Evolutionary conservation across 92 coral and sea anemone genomes (phyloP).

Genomic region (Hydrozoanthus gracilis): DNA sequence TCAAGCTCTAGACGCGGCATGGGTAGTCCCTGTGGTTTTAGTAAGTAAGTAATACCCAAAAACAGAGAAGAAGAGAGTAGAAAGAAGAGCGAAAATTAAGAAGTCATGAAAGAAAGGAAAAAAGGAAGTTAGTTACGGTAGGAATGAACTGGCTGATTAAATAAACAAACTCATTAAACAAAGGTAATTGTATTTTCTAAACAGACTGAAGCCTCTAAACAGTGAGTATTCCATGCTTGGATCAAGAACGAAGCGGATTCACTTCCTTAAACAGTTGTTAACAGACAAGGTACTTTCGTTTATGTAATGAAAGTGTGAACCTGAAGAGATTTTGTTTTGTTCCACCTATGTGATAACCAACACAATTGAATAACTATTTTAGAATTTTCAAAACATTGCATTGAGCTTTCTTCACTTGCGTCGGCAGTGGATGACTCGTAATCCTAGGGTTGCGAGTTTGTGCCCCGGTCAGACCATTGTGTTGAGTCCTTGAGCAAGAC

Average conservation of each 20-base stretch:
- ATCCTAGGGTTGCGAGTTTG: no score
- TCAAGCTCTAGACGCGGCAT: no score
- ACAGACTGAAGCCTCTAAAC: conserved; percentile 70
- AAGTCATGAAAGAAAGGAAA: neutral
- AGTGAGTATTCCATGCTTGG: conserved; percentile 66
- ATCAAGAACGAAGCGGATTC: conserved; percentile 74
- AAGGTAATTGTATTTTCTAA: neutral
- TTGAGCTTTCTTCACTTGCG: no score
- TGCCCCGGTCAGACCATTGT: no score
- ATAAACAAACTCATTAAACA: neutral
- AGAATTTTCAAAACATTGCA: no score
- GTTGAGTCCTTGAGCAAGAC: no score
- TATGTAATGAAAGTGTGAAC: no score
- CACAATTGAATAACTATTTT: no score
- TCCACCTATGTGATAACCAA: no score
- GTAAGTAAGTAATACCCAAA: neutral
- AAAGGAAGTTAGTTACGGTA: neutral
- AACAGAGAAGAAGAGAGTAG: neutral
- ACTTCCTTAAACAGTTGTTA: conserved; percentile 68
- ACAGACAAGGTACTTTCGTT: conserved; percentile 67
- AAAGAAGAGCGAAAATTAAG: neutral
- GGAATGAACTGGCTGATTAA: neutral
- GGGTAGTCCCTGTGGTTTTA: no score
- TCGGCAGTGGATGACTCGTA: no score
- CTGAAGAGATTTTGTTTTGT: no score